These are phyloP conservation scores for Lateolabrax maculatus DNA, from an alignment of 2,797 vertebrate species.

Conservation along the genomic window DNA sequence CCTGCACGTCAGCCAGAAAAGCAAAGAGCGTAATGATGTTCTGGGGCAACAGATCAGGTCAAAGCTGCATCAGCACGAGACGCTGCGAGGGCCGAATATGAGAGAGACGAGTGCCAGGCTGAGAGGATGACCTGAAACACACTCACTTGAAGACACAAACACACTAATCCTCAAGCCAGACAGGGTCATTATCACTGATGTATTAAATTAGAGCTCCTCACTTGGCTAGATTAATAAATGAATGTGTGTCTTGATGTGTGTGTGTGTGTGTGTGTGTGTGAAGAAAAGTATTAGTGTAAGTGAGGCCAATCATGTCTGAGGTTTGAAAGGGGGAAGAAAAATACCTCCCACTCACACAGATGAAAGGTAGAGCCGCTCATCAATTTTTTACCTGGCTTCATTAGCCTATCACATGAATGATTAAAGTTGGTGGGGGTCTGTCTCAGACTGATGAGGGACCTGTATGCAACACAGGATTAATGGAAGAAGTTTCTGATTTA, in stretches of 20 bases:
- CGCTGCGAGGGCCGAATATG: not conserved
- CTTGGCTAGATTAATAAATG: slow-evolving; percentile 36
- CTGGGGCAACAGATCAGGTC: not conserved
- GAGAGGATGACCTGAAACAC: slow-evolving; percentile 44
- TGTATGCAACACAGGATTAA: slow-evolving; percentile 20
- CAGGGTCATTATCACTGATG: slow-evolving; percentile 53
- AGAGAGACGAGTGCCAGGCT: not conserved
- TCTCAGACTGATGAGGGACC: slow-evolving; percentile 38
- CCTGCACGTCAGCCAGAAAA: not conserved
- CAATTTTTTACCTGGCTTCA: slow-evolving; percentile 70
- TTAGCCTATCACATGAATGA: slow-evolving; percentile 75
- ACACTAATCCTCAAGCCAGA: slow-evolving; percentile 50
- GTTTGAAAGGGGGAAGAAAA: slow-evolving; percentile 17
- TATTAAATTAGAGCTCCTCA: slow-evolving; percentile 61
- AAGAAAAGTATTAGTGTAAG: slow-evolving; percentile 5
- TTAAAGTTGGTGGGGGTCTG: slow-evolving; percentile 58
- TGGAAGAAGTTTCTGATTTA: slow-evolving; percentile 32
- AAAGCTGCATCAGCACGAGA: slow-evolving; percentile 16
- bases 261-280: slow-evolving; percentile 3
- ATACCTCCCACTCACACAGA: slow-evolving; percentile 5
- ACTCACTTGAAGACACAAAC: slow-evolving; percentile 52
- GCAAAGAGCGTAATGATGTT: not conserved
- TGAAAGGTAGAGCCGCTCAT: slow-evolving; percentile 54
- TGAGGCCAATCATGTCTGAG: slow-evolving; percentile 9
- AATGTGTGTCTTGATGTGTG: not conserved